phyloP scores from a whole-genome alignment of 2,113 vertebrate species.

The Nothobranchius kuhntae region DNA sequence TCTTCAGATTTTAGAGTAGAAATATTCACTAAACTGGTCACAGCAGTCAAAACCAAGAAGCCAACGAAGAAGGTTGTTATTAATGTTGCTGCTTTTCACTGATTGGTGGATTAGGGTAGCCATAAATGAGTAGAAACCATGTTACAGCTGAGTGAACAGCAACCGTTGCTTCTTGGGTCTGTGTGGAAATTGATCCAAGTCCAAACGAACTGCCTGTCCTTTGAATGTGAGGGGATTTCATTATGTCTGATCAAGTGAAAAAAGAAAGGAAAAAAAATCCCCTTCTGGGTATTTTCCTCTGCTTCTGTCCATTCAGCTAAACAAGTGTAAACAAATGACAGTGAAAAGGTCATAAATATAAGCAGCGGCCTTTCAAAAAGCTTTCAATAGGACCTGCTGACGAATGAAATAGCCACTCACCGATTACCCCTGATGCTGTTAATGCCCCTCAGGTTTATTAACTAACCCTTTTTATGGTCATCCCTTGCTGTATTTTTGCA shows the following conservation, averaged over 20 bases:
- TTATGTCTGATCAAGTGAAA: slow-evolving; percentile 4
- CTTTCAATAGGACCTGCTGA: slow-evolving; percentile 68
- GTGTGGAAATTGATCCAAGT: background rate
- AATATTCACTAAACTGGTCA: slow-evolving; percentile 7
- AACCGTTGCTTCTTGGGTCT: background rate
- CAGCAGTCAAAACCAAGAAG: background rate
- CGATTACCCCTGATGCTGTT: slow-evolving; percentile 65
- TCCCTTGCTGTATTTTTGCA: slow-evolving; percentile 37
- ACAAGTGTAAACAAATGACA: slow-evolving; percentile 60
- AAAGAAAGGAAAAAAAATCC: background rate
- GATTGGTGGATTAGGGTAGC: background rate
- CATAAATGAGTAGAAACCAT: too few species aligned
- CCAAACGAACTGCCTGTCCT: background rate
- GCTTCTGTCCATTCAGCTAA: slow-evolving; percentile 31
- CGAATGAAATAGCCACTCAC: slow-evolving; percentile 70
- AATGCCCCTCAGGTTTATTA: slow-evolving; percentile 74
- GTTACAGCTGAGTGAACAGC: background rate
- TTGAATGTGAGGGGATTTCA: background rate
- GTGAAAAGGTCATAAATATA: slow-evolving; percentile 62
- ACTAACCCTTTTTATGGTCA: slow-evolving; percentile 74
- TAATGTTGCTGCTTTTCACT: background rate
- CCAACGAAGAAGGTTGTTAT: background rate
- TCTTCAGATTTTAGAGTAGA: background rate
- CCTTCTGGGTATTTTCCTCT: slow-evolving; percentile 8
- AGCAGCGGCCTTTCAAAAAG: slow-evolving; percentile 57